A percentile compares a stretch with the other conserved stretches of the same genome.
Conservation (phyloP, 2,797 vertebrate genomes). For the Fundulus diaphanus region DNA sequence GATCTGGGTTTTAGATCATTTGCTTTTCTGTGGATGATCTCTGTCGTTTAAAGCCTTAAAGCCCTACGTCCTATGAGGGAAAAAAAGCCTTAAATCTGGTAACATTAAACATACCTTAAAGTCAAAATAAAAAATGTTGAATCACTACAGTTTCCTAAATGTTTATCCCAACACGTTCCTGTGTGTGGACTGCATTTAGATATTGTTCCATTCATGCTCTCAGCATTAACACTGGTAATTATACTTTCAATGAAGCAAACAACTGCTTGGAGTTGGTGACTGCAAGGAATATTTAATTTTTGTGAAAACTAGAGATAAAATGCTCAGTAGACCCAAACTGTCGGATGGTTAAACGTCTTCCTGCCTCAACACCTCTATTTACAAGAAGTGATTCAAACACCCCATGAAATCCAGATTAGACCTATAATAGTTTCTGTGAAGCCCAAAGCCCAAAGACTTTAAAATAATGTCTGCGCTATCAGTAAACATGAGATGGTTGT, state of each 20-base stretch:
- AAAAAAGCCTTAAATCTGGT: no score
- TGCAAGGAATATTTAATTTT: neutral
- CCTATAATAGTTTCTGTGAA: neutral
- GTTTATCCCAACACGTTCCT: no score
- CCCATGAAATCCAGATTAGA: neutral
- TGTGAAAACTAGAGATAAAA: neutral
- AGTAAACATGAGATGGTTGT: conserved; percentile 3
- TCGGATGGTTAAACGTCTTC: neutral
- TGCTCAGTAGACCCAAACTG: neutral
- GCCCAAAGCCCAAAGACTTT: neutral
- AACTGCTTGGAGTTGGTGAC: neutral
- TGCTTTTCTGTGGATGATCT: no score
- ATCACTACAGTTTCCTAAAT: no score
- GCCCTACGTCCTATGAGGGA: no score
- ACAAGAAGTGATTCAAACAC: conserved; percentile 22
- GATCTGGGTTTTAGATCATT: no score
- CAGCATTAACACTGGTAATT: neutral
- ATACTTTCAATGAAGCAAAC: neutral
- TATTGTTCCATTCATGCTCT: neutral
- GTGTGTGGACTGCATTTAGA: neutral
- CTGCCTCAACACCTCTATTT: conserved; percentile 10
- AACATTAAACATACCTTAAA: no score
- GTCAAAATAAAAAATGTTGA: no score
- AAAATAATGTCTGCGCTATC: neutral
- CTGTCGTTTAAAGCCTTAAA: no score